A percentile compares a stretch with the other conserved stretches of the same genome.
phyloP scores from a whole-genome alignment of 2,113 vertebrate species.

The Sinocyclocheilus anshuiensis region DNA sequence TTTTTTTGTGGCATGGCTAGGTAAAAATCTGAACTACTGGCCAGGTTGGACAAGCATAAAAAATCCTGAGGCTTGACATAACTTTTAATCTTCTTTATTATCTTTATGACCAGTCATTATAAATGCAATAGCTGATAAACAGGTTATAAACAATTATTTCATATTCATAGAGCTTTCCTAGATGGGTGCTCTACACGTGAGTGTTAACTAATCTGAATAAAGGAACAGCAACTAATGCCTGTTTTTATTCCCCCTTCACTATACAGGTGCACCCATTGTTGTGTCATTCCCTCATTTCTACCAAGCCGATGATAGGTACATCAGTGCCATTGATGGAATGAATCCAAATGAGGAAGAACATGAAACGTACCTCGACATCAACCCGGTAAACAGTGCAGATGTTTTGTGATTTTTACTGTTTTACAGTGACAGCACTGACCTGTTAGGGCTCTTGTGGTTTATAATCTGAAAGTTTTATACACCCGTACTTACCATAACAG shows the following conservation, averaged over 20 bases:
- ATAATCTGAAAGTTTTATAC: neutral
- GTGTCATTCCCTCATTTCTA: slow-evolving; percentile 97
- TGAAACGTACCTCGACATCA: slow-evolving; percentile 92
- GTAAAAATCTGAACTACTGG: too few species aligned
- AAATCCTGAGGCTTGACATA: neutral
- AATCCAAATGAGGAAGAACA: slow-evolving; percentile 89
- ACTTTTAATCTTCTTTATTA: neutral
- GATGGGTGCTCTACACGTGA: neutral
- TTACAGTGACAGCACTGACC: neutral
- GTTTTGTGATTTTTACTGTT: neutral
- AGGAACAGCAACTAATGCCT: neutral
- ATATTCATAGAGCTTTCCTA: neutral
- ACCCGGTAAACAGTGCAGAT: slow-evolving; percentile 79
- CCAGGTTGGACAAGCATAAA: too few species aligned
- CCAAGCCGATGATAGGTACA: slow-evolving; percentile 83
- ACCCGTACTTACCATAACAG: neutral
- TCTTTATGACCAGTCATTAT: neutral
- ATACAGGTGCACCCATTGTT: slow-evolving; percentile 89
- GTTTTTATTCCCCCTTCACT: slow-evolving; percentile 7
- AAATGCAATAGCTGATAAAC: neutral
- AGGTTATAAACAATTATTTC: neutral
- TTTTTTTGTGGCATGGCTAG: too few species aligned
- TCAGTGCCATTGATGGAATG: slow-evolving; percentile 85
- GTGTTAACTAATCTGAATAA: neutral
- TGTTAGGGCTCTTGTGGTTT: neutral